Evolutionary conservation across 37 sponge, comb jelly and placozoan genomes (phyloP).

Genomic region (Mnemiopsis leidyi): DNA sequence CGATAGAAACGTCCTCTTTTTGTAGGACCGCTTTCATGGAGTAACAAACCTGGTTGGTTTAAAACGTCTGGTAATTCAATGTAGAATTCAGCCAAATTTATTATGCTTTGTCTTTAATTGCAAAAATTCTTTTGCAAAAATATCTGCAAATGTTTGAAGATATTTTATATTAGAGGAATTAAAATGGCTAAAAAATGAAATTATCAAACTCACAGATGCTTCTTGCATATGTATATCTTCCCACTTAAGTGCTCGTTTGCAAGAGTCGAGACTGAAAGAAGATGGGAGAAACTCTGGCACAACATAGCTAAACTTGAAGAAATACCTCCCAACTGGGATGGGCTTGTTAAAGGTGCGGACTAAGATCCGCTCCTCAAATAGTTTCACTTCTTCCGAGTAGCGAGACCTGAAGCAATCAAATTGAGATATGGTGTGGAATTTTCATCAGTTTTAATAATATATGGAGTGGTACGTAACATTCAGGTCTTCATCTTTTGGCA

Average conservation of each 20-base stretch:
- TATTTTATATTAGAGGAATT: too few species aligned
- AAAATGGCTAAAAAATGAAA: too few species aligned
- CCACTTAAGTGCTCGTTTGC: not conserved
- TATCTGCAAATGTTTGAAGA: too few species aligned
- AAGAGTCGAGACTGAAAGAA: not conserved
- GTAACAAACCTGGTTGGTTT: not conserved
- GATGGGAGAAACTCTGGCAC: constrained; percentile 17
- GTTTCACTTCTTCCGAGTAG: constrained; percentile 14
- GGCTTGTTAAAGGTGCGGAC: not conserved
- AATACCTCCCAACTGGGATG: constrained; percentile 4
- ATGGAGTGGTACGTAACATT: too few species aligned
- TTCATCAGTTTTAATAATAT: too few species aligned
- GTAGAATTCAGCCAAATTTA: too few species aligned
- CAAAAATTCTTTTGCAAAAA: too few species aligned
- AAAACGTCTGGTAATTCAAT: too few species aligned
- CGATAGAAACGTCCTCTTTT: not conserved
- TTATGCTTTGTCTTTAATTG: too few species aligned
- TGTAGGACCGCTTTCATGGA: not conserved
- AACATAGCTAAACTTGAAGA: not conserved
- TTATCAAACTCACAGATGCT: not conserved
- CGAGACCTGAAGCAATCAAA: not conserved
- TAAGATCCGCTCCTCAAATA: not conserved
- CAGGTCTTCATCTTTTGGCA: too few species aligned
- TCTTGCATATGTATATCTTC: constrained; percentile 5
- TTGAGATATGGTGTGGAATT: too few species aligned